A percentile compares a stretch with the other conserved stretches of the same genome.
phyloP scores from a whole-genome alignment of 2,888 invertebrate species.

The Patella caerulea region DNA sequence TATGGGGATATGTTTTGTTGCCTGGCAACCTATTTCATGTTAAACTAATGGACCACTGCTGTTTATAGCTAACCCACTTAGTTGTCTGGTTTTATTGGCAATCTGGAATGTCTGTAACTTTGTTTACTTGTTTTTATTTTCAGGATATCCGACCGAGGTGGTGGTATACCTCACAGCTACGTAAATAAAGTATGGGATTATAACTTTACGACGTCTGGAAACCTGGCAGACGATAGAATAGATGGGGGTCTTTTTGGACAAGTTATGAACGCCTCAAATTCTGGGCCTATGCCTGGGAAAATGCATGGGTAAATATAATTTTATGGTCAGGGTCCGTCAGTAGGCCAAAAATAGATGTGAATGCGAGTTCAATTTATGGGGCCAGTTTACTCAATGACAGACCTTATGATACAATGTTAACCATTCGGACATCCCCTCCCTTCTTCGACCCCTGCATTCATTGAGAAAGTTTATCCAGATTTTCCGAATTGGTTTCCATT shows the following conservation, averaged over 20 bases:
- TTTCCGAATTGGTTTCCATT: too few relatives aligned
- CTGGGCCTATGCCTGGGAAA: conserved; percentile 70
- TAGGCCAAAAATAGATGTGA: too few relatives aligned
- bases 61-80: background rate
- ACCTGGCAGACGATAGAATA: conserved; percentile 61
- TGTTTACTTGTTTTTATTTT: conserved; percentile 24
- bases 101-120: background rate
- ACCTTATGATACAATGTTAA: too few relatives aligned
- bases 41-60: background rate
- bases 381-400: too few relatives aligned
- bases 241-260: conserved; percentile 72
- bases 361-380: too few relatives aligned
- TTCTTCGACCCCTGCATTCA: too few relatives aligned
- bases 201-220: conserved; percentile 74
- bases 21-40: too few relatives aligned
- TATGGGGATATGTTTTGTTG: too few relatives aligned
- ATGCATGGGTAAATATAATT: conserved; percentile 72
- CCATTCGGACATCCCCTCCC: too few relatives aligned
- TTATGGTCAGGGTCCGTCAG: too few relatives aligned
- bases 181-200: conserved; percentile 73
- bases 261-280: conserved; percentile 63
- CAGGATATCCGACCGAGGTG: conserved; percentile 75
- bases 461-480: too few relatives aligned
- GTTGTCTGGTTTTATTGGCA: background rate
- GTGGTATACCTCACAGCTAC: conserved; percentile 73